These are phyloP conservation scores for Panonychus citri DNA, from an alignment of 1,140 invertebrate species.

Conservation along the genomic window DNA sequence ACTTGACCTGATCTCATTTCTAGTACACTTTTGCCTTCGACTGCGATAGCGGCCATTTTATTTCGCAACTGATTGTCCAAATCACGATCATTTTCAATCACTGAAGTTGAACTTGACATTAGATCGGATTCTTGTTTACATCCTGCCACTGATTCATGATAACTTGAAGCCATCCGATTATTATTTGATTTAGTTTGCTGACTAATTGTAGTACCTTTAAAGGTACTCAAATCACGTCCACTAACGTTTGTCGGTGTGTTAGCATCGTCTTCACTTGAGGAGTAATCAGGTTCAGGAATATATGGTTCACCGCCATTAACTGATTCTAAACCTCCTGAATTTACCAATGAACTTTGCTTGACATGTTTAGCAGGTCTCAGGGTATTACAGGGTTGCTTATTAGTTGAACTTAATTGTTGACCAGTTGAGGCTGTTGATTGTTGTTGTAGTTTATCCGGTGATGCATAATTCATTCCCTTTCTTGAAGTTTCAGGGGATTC, in stretches of 20 bases:
- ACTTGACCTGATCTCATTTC: neutral
- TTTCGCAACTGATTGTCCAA: neutral
- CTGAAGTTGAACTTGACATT: neutral
- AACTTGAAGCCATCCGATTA: neutral
- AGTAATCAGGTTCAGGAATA: conserved; percentile 67
- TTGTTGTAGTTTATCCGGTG: conserved; percentile 6
- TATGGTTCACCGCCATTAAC: conserved; percentile 29
- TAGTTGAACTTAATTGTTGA: neutral
- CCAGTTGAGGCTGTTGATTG: neutral
- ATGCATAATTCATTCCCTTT: neutral
- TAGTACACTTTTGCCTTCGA: neutral
- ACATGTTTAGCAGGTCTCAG: neutral
- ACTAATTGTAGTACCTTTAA: neutral
- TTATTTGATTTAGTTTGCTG: neutral
- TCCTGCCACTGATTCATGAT: neutral
- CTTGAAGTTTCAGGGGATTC: neutral
- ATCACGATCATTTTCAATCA: neutral
- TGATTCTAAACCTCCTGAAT: neutral
- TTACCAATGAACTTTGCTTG: neutral
- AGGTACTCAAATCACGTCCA: neutral
- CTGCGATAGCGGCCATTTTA: neutral
- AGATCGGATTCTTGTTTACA: neutral
- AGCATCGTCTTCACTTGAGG: conserved; percentile 22
- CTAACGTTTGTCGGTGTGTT: neutral
- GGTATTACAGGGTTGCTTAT: neutral